A percentile compares a stretch with the other conserved stretches of the same genome.
Evolutionary conservation across 2,888 invertebrate species (phyloP).

Genomic region (Stenchaetothrips biformis): DNA sequence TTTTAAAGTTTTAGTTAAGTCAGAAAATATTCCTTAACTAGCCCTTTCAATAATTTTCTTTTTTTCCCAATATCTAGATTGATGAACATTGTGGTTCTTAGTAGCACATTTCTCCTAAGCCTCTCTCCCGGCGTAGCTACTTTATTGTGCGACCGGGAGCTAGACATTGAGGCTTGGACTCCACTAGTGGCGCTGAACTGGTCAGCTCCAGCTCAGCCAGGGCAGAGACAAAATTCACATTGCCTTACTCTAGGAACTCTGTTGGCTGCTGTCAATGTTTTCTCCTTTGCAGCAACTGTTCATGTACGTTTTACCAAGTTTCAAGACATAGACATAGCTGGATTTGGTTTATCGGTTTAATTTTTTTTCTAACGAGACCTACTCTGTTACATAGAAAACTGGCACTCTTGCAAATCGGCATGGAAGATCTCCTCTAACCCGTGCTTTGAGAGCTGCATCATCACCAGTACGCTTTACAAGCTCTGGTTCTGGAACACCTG

Average conservation of each 20-base stretch:
- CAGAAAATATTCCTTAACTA: too few relatives aligned
- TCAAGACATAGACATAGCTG: too few relatives aligned
- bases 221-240: not conserved
- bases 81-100: not conserved
- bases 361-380: too few relatives aligned
- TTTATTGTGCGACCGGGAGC: not conserved
- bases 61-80: not conserved
- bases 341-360: too few relatives aligned
- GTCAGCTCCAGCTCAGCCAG: conserved; percentile 10
- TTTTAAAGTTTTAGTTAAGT: not conserved
- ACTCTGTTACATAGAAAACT: not conserved
- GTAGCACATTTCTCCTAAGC: not conserved
- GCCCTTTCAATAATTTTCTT: not conserved
- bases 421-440: not conserved
- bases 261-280: conserved; percentile 10
- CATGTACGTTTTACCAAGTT: not conserved
- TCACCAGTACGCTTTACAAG: not conserved
- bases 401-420: not conserved
- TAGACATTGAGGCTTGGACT: not conserved
- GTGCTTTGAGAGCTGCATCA: not conserved
- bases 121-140: not conserved
- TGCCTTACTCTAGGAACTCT: not conserved
- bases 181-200: not conserved
- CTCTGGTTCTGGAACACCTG: not conserved
- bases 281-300: not conserved